Evolutionary conservation across 2,797 vertebrate species (phyloP), one percentile per base, ranked within the genome.

Genomic region (Anas capensis): DNA sequence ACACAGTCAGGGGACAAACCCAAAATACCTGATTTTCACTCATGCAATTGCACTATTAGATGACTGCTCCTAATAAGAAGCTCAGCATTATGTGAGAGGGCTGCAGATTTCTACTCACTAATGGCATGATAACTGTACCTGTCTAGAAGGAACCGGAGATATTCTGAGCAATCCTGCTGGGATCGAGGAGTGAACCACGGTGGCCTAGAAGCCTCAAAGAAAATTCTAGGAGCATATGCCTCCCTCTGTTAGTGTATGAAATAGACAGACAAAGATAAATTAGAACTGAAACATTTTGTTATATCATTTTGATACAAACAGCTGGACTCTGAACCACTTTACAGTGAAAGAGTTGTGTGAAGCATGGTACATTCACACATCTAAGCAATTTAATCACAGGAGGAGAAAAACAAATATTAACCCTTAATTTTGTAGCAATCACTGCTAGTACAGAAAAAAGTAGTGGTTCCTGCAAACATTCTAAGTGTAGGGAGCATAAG

Each of bases 121-220:
- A 76, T 9, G 23, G 46, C 33, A 70, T 19, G 21, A 36, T 10
- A 73, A 79, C 65, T 46, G 16, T 98, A 99, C 99, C 99, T 99
- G 98, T 99, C 99, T 33, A 99, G 97, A 66, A 99, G 98, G 97
- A 99, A 99, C 92, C 99, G 97, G 96, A 99, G 99, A 97, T 99
- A 99, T 86, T 99, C 99, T 1, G 99, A 99, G 95, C 99, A 99
- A 97, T 99, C 99, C 97, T 99, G 99, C 95, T 99, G 99, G 31
- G 99, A 99, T 88, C 99, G 98, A 56, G 97, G 97, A 12, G 99
- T 99, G 95, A 99, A 99, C 99, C 99, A 99, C 0, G 99, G 98
- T 23, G 99, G 99, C 71, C 99, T 99, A 77, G 99, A 99, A n/a
- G 97, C 98, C 86, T 99, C 99, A 95, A 99, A 98, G 97, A 99